These are phyloP conservation scores for Taphrorychus bicolor DNA, from an alignment of 2,888 invertebrate species.

Conservation along the genomic window DNA sequence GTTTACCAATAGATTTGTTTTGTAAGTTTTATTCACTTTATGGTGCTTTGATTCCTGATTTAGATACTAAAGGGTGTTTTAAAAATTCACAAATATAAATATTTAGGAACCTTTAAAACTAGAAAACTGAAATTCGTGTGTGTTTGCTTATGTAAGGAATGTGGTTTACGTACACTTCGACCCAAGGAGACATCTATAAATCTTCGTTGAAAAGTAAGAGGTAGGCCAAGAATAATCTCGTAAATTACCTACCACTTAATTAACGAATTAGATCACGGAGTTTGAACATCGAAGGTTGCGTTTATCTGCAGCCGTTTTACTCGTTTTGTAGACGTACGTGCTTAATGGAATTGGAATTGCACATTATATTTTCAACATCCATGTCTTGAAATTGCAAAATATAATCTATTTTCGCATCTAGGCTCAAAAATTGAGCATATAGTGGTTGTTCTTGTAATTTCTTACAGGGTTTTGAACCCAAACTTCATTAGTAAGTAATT, in stretches of 20 bases:
- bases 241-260: background rate
- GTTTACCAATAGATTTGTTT: too few relatives aligned
- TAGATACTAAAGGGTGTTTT: too few relatives aligned
- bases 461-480: background rate
- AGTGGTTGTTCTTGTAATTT: background rate
- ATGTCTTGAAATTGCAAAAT: background rate
- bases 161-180: background rate
- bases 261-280: background rate
- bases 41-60: too few relatives aligned
- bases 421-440: background rate
- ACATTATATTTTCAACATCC: too few relatives aligned
- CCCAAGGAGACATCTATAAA: slow-evolving; percentile 17
- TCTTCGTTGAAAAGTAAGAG: slow-evolving; percentile 7
- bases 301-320: background rate
- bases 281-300: background rate
- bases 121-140: background rate
- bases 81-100: too few relatives aligned
- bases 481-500: background rate
- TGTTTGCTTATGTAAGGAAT: background rate
- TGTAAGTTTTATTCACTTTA: too few relatives aligned
- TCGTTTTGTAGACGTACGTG: background rate
- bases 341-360: too few relatives aligned
- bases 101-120: too few relatives aligned
- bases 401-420: slow-evolving; percentile 1
- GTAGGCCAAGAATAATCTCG: background rate